phyloP scores from a whole-genome alignment of 2,888 invertebrate species.

The Anarsia innoxiella region DNA sequence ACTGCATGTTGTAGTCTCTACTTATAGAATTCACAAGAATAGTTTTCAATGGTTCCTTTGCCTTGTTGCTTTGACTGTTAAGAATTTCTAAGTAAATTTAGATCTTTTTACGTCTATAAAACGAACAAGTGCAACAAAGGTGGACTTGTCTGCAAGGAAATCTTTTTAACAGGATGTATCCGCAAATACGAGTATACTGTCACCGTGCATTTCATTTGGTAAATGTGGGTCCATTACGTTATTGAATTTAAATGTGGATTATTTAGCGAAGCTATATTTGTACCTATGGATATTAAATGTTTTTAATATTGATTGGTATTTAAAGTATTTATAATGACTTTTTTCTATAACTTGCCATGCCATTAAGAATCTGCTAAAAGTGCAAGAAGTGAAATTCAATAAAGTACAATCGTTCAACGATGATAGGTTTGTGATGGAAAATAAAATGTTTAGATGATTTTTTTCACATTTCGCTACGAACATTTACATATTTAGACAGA shows the following conservation, averaged over 20 bases:
- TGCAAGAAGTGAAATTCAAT: too few relatives aligned
- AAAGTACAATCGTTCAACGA: too few relatives aligned
- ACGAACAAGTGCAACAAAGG: slow-evolving; percentile 12
- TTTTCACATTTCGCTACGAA: slow-evolving; percentile 22
- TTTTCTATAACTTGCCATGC: too few relatives aligned
- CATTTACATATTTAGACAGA: too few relatives aligned
- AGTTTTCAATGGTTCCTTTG: slow-evolving; percentile 2
- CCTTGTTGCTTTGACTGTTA: slow-evolving; percentile 1
- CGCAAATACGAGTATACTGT: slow-evolving; percentile 7
- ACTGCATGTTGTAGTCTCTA: too few relatives aligned
- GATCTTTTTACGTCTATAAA: slow-evolving; percentile 7
- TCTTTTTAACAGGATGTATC: slow-evolving; percentile 5
- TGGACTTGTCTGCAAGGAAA: slow-evolving; percentile 5
- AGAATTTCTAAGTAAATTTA: slow-evolving; percentile 9
- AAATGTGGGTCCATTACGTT: slow-evolving; percentile 34
- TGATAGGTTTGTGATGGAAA: slow-evolving; percentile 65
- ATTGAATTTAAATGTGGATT: too few relatives aligned
- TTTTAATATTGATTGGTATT: too few relatives aligned
- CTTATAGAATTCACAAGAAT: too few relatives aligned
- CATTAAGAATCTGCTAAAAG: too few relatives aligned
- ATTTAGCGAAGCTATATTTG: too few relatives aligned
- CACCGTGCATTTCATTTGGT: slow-evolving; percentile 27
- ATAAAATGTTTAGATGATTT: slow-evolving; percentile 62
- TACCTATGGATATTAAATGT: too few relatives aligned
- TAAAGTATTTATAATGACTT: too few relatives aligned